Conservation (phyloP, 2,888 invertebrate species). For the Pocota personata region DNA sequence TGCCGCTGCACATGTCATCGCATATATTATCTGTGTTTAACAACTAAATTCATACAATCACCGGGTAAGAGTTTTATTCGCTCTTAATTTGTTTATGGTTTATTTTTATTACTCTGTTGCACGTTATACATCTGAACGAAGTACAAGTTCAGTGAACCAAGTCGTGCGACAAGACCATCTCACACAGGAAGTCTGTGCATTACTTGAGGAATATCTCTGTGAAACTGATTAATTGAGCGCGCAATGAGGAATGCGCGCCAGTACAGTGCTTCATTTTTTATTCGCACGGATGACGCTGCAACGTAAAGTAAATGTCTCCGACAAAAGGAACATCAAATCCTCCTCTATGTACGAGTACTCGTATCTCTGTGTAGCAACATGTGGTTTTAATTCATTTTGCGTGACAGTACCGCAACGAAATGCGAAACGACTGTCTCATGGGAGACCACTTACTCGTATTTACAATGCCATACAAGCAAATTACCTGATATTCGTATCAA, state of each 20-base stretch:
- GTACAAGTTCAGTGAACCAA: conserved; percentile 53
- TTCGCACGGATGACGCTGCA: conserved; percentile 37
- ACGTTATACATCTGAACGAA: conserved; percentile 29
- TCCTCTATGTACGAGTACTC: conserved; percentile 9
- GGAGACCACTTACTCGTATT: conserved; percentile 3
- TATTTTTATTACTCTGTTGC: neutral
- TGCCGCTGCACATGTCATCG: conserved; percentile 3
- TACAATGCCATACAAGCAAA: neutral
- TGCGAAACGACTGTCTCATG: neutral
- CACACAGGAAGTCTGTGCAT: conserved; percentile 43
- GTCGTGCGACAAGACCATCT: conserved; percentile 54
- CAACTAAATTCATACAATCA: neutral
- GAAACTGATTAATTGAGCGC: conserved; percentile 59
- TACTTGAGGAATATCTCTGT: conserved; percentile 37
- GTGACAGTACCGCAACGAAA: conserved; percentile 3
- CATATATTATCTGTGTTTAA: neutral
- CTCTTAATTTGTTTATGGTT: neutral
- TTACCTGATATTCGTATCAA: neutral
- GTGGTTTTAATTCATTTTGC: conserved; percentile 44
- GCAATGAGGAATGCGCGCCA: conserved; percentile 52
- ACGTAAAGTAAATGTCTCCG: neutral
- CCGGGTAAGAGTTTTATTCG: conserved; percentile 1
- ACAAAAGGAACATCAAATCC: neutral
- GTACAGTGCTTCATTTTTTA: conserved; percentile 25
- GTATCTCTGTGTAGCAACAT: conserved; percentile 28